Base-by-base conservation (phyloP, 2,113 vertebrate genomes). In the Ptilorrhoa leucosticta region DNA sequence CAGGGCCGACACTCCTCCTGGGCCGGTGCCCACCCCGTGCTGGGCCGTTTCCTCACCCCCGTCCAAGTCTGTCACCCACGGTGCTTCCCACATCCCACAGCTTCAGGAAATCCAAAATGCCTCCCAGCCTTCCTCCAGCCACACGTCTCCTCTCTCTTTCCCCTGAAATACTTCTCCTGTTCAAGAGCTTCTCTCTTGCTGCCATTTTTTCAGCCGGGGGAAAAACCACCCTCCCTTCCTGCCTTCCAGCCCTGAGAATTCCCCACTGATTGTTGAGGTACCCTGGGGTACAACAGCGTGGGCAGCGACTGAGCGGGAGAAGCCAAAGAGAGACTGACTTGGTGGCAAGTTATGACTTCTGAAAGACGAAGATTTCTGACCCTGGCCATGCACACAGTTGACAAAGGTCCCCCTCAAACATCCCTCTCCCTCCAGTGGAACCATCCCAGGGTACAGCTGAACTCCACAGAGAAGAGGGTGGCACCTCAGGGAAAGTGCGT, bases 61-160 rank as follows among this genome's bases (percentile, higher is more conserved):
- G 0, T 60, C 91, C 93, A 96, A 96, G 73, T 95, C 95, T 94
- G 86, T 95, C 93, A 92, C 93, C 94, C 91, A 79, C 53, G 2
- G 82, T 1, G 72, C 81, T 93, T 93, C 84, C 93, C 91, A 85
- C 91, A 94, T 89, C 94, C 94, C 95, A 78, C 80, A 79, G 87
- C 61, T 48, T n/a, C 89, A 91, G 95, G 94, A 96, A 96, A 94
- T 93, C 89, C 81, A 95, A 79, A 83, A 83, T 71, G 57, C 79
- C 88, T 80, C 64, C 39, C 60, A 39, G 77, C 83, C 83, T 81
- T 83, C n/a, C 42, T 81, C 45, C 60, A 89, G 69, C 37, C 7
- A 0, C 64, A 66, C 35, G 50, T 37, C 89, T 96, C 80, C 71
- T 86, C 63, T 28, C 64, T 0, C 56, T 39, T 63, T 91, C 40